Evolutionary conservation across 1,140 invertebrate genomes (phyloP).

Genomic region (Bombus superbus): DNA sequence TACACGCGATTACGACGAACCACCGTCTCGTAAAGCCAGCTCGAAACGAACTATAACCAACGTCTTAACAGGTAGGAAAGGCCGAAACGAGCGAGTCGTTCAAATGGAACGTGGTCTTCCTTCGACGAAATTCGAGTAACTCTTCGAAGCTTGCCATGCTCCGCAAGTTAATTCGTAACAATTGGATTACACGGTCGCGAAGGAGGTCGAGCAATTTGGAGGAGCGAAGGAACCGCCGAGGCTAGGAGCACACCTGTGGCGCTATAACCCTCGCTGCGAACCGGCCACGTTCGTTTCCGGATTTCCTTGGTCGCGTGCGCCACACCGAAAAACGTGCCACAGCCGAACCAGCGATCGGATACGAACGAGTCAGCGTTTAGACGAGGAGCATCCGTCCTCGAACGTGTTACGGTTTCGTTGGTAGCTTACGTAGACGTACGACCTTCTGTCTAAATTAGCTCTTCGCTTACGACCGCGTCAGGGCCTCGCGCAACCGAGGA

Average conservation of each 20-base stretch:
- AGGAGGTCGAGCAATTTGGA: neutral
- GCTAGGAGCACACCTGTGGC: slow-evolving; percentile 54
- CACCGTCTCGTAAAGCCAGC: too few relatives aligned
- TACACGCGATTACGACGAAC: too few relatives aligned
- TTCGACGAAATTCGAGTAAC: too few relatives aligned
- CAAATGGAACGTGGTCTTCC: too few relatives aligned
- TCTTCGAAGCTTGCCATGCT: neutral
- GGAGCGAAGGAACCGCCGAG: neutral
- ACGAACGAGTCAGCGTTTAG: slow-evolving; percentile 43
- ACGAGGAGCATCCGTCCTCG: neutral
- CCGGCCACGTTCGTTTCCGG: neutral
- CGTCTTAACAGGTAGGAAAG: too few relatives aligned
- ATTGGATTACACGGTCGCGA: slow-evolving; percentile 26
- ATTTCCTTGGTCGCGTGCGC: slow-evolving; percentile 5
- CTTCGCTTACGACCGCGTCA: neutral
- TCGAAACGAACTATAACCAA: too few relatives aligned
- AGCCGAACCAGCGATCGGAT: slow-evolving; percentile 18
- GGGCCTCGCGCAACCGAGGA: too few relatives aligned
- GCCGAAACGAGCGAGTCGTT: too few relatives aligned
- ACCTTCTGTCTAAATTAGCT: neutral
- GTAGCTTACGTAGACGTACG: neutral
- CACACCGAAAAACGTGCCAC: slow-evolving; percentile 23
- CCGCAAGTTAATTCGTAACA: slow-evolving; percentile 34
- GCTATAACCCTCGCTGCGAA: slow-evolving; percentile 10
- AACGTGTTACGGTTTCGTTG: slow-evolving; percentile 7